A percentile compares a stretch with the other conserved stretches of the same genome.
These are phyloP conservation scores for Aramus guarauna DNA, from an alignment of 2,113 vertebrate genomes.

Conservation along the genomic window DNA sequence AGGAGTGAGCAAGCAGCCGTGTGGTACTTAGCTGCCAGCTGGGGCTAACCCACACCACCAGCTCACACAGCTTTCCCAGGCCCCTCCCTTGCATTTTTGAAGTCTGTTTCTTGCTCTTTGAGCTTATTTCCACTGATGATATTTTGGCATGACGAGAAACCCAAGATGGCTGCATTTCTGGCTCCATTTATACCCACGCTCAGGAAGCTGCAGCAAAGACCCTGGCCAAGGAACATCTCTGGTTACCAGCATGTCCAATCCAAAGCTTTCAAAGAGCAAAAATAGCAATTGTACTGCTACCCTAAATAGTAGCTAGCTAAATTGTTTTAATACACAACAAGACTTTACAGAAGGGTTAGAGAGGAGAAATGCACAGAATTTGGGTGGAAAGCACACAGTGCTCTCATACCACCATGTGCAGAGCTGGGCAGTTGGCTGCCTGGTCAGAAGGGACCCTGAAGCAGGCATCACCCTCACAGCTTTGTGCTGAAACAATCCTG, in stretches of 20 bases:
- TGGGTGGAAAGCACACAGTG: background rate
- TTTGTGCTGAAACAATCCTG: background rate
- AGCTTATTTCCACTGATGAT: background rate
- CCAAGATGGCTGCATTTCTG: accelerated
- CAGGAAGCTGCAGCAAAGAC: background rate
- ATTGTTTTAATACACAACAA: background rate
- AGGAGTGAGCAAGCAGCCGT: too few relatives aligned
- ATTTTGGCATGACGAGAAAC: background rate
- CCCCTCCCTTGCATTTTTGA: background rate
- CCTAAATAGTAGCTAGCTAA: background rate
- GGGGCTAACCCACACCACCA: too few relatives aligned
- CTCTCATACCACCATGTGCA: accelerated
- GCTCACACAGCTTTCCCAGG: background rate
- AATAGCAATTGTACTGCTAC: background rate
- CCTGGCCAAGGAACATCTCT: background rate
- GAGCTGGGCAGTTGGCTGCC: background rate
- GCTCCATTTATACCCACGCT: accelerated
- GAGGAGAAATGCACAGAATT: background rate
- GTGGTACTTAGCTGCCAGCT: too few relatives aligned
- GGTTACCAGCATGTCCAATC: background rate
- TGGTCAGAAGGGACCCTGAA: background rate
- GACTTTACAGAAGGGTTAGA: background rate
- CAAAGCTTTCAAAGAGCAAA: background rate
- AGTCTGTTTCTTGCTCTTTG: background rate
- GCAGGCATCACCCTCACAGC: background rate